These are phyloP conservation scores for Neofelis nebulosa DNA, from an alignment of 2,113 vertebrate genomes.

Conservation along the genomic window DNA sequence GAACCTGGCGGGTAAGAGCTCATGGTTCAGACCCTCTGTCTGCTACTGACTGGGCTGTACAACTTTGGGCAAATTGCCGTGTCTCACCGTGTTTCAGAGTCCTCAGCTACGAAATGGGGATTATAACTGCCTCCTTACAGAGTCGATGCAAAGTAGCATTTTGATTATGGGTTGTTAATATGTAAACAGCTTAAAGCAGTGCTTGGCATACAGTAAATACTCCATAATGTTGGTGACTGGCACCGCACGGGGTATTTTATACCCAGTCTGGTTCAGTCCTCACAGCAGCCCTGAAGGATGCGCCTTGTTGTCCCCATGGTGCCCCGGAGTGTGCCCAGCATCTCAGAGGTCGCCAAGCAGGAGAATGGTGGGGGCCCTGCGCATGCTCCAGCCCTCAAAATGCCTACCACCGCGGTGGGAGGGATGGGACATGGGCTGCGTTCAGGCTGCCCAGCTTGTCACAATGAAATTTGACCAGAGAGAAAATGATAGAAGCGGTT, in stretches of 20 bases:
- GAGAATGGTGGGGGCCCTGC: rapidly evolving
- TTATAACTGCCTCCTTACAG: background rate
- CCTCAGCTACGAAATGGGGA: background rate
- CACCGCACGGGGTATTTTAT: rapidly evolving
- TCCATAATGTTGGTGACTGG: rapidly evolving
- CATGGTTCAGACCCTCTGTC: background rate
- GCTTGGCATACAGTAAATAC: background rate
- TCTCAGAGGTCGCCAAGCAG: no score
- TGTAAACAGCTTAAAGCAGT: background rate
- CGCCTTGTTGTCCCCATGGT: background rate
- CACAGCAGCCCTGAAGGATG: no score
- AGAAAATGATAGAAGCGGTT: background rate
- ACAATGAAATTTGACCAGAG: background rate
- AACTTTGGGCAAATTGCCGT: background rate
- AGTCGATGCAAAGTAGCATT: background rate
- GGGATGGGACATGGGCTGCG: background rate
- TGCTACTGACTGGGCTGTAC: background rate
- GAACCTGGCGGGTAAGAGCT: background rate
- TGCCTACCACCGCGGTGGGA: background rate
- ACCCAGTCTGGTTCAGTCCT: rapidly evolving
- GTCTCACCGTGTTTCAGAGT: background rate
- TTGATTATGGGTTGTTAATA: background rate
- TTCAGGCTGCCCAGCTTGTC: background rate
- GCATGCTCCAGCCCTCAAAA: rapidly evolving
- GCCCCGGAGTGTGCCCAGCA: background rate